A percentile compares a stretch with the other conserved stretches of the same genome.
These are phyloP conservation scores for Simalia tracyae DNA, from an alignment of 2,797 vertebrate genomes.

Conservation along the genomic window DNA sequence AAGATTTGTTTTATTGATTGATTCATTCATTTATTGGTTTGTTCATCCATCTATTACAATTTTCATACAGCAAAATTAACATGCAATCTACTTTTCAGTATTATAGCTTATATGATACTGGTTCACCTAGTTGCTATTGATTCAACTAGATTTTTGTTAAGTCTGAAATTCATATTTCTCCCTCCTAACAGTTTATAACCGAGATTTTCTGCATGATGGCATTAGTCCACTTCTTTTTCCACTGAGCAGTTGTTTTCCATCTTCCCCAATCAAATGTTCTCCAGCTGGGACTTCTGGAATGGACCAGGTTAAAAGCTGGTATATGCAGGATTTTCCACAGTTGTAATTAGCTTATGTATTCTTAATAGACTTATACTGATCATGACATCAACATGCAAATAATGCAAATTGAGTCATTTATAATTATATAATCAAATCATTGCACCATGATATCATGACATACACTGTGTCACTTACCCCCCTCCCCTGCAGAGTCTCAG, in stretches of 20 bases:
- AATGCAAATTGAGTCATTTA: neutral
- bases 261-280: neutral
- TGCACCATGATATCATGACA: neutral
- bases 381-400: neutral
- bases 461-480: neutral
- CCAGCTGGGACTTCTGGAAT: neutral
- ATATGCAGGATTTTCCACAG: neutral
- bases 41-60: neutral
- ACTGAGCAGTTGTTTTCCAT: neutral
- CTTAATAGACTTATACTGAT: constrained; percentile 33
- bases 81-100: neutral
- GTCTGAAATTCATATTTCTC: neutral
- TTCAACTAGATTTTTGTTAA: neutral
- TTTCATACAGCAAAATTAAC: neutral
- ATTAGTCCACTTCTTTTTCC: neutral
- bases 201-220: neutral
- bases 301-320: neutral
- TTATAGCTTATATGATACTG: neutral
- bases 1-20: constrained; percentile 30
- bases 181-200: neutral
- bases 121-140: neutral
- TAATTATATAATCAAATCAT: neutral
- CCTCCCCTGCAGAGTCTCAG: neutral
- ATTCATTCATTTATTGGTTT: neutral
- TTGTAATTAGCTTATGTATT: neutral